Evolutionary conservation across 2,797 vertebrate species (phyloP).

Genomic region (Fistularia commersonii): DNA sequence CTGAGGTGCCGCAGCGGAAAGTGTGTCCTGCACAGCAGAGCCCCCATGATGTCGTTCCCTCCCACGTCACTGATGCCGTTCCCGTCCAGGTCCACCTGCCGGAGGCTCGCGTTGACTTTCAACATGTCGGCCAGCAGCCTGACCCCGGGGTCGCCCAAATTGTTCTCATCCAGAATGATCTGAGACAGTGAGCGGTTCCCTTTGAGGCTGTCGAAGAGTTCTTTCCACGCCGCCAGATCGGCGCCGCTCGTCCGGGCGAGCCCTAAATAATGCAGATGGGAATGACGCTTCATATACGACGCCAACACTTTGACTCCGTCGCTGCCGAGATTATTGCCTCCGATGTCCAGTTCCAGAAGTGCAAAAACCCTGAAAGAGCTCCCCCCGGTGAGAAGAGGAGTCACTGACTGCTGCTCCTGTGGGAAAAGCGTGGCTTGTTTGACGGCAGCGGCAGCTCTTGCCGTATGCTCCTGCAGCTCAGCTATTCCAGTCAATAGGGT

Average conservation of each 20-base stretch:
- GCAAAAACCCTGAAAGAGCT: conserved; percentile 47
- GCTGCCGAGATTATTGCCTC: conserved; percentile 74
- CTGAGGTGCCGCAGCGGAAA: conserved; percentile 67
- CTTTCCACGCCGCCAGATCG: conserved; percentile 71
- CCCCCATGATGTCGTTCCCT: conserved; percentile 71
- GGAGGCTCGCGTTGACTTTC: conserved; percentile 61
- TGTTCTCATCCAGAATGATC: conserved; percentile 78
- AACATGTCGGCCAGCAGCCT: conserved; percentile 72
- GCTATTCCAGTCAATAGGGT: conserved; percentile 71
- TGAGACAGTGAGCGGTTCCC: conserved; percentile 65
- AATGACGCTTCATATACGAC: conserved; percentile 72
- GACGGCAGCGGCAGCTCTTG: conserved; percentile 26
- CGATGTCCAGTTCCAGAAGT: conserved; percentile 77
- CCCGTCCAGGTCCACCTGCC: conserved; percentile 73
- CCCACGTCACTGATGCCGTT: conserved; percentile 76
- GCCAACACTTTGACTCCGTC: conserved; percentile 71
- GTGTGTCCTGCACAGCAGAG: conserved; percentile 55
- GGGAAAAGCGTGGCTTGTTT: conserved; percentile 40
- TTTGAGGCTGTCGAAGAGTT: conserved; percentile 75
- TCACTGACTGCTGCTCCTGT: conserved; percentile 13
- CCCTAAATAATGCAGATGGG: conserved; percentile 74
- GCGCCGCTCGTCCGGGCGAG: conserved; percentile 69
- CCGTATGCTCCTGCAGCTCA: conserved; percentile 69
- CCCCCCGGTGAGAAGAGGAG: conserved; percentile 31
- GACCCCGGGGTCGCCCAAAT: conserved; percentile 73